These are phyloP conservation scores for Macrosteles quadrilineatus DNA, from an alignment of 1,140 invertebrate species.

Conservation along the genomic window DNA sequence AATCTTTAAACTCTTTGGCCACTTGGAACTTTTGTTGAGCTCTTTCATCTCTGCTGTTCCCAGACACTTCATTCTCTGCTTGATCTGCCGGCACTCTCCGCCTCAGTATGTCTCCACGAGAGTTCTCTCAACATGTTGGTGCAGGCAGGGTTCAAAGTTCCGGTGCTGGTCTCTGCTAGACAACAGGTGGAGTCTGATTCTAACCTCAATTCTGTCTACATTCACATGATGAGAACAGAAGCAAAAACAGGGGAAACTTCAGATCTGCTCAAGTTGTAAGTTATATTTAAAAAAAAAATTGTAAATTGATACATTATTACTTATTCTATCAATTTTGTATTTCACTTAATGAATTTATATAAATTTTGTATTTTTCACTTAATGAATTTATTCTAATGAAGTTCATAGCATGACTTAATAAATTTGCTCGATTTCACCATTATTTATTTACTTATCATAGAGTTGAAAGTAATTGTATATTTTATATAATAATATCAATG, in stretches of 20 bases:
- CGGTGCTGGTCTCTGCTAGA: neutral
- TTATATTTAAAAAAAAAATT: neutral
- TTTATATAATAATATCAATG: too few relatives aligned
- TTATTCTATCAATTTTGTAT: neutral
- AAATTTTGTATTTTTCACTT: neutral
- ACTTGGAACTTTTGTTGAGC: too few relatives aligned
- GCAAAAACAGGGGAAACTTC: neutral
- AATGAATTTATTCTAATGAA: neutral
- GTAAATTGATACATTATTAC: neutral
- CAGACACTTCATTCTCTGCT: constrained; percentile 36
- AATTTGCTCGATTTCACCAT: neutral
- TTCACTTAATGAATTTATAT: neutral
- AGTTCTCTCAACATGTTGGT: constrained; percentile 19
- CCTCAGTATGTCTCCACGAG: constrained; percentile 35
- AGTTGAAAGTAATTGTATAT: neutral
- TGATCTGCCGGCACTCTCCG: constrained; percentile 38
- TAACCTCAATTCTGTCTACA: constrained; percentile 15
- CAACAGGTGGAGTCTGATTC: neutral
- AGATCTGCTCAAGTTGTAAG: neutral
- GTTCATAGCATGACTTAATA: neutral
- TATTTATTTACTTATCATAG: neutral
- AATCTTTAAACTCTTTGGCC: too few relatives aligned
- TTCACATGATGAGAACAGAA: neutral
- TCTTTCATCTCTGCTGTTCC: too few relatives aligned
- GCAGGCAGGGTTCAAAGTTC: constrained; percentile 15